Evolutionary conservation across 2,113 vertebrate genomes (phyloP).

Genomic region (Rattus norvegicus): DNA sequence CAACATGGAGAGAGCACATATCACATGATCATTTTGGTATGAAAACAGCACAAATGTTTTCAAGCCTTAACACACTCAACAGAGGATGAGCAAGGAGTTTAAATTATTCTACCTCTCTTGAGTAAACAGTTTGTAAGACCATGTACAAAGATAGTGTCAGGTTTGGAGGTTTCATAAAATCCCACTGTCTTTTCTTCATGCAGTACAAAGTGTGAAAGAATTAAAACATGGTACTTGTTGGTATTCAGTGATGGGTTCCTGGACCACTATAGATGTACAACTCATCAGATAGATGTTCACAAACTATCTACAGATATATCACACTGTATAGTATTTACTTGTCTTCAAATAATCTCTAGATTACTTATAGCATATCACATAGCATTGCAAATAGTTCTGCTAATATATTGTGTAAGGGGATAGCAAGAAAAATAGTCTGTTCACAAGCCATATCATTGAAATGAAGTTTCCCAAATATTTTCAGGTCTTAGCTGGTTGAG

Average conservation of each 20-base stretch:
- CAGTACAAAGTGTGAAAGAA: not conserved
- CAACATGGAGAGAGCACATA: not conserved
- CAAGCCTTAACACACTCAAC: rapidly evolving
- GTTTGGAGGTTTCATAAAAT: not conserved
- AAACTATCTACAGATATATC: not conserved
- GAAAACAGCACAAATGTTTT: not conserved
- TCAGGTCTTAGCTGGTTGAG: not conserved
- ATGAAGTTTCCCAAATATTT: not conserved
- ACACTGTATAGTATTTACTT: not conserved
- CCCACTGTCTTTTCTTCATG: not conserved
- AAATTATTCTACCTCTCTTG: not conserved
- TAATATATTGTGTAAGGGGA: not conserved
- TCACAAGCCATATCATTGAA: not conserved
- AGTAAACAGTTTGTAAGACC: not conserved
- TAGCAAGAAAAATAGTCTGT: not conserved
- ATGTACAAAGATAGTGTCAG: not conserved
- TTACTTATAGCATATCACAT: not conserved
- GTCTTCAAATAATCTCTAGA: not conserved
- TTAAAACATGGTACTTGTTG: not conserved
- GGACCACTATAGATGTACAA: not conserved
- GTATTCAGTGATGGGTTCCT: not conserved
- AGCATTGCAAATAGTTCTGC: not conserved
- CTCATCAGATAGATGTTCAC: no score
- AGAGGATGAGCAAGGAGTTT: not conserved
- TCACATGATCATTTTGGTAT: not conserved